Evolutionary conservation across 37 sponge, comb jelly and placozoan genomes (phyloP), one percentile per base, ranked within the genome.

Genomic region (Tethya wilhelma): DNA sequence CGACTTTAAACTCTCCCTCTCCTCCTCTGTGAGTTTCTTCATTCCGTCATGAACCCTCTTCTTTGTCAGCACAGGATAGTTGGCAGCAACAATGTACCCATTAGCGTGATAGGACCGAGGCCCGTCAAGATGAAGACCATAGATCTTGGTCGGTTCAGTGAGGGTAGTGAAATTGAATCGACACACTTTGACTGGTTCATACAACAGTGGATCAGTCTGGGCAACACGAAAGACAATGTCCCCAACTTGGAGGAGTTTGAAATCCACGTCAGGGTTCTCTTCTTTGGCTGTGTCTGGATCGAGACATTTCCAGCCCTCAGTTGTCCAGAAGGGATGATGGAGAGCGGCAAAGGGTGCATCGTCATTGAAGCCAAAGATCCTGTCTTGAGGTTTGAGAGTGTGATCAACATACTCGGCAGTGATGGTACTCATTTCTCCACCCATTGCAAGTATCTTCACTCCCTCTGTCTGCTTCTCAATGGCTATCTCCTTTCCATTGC

Each of bases 311-410:
- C 69, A 68, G 12, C 69, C 69, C 17, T 68, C 64, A 29, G 64
- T 26, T 8, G 64, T 63, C 64, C 64, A 63, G 64, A 63, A 63
- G 30, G 64, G 64, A 34, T 68, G 69, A 34, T 68, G 37, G 41
- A 68, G 69, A 11, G 69, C 37, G 14, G 69, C 69, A 68, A 68
- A 68, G 9, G 69, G 69, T 25, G 37, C n/a, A 40, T 68, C 69
- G n/a, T 68, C 69, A 68, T 68, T 68, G 69, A 68, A 36, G n/a
- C 69, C 69, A 68, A 68, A 68, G 41, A 68, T 36, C 69, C 33
- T 11, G 17, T 68, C 11, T 36, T 40, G 39, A 37, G 38, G n/a
- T 17, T 36, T 8, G n/a, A 68, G 69, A 34, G 12, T 17, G 8
- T 68, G 12, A 11, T 68, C 40, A 11, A 68, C 69, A 36, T 37